These are phyloP conservation scores for Spheniscus humboldti DNA, from an alignment of 2,797 vertebrate species.

Conservation along the genomic window DNA sequence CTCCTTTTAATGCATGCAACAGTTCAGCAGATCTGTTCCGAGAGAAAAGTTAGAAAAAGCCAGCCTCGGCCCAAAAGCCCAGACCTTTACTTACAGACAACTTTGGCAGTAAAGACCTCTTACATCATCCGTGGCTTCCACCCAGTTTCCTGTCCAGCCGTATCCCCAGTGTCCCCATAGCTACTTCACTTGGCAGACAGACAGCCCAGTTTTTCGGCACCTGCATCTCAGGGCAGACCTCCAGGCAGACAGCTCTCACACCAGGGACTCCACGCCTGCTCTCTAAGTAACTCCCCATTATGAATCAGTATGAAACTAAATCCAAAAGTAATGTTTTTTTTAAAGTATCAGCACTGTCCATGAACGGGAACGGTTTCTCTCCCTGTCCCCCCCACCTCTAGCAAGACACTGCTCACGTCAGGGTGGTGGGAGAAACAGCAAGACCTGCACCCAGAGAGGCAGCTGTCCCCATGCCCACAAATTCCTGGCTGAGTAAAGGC, in stretches of 20 bases:
- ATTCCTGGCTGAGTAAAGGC: neutral
- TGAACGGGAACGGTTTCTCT: neutral
- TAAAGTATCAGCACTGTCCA: too few relatives aligned
- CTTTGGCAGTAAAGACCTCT: neutral
- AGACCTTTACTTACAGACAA: neutral
- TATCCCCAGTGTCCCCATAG: neutral
- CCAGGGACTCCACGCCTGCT: neutral
- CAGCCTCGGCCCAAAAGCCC: neutral
- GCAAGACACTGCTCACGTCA: neutral
- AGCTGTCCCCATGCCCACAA: neutral
- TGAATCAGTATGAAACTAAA: neutral
- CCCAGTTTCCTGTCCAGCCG: neutral
- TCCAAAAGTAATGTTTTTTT: neutral
- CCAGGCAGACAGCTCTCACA: neutral
- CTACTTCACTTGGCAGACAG: neutral
- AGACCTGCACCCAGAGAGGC: neutral
- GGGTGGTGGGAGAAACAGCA: too few relatives aligned
- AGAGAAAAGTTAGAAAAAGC: neutral
- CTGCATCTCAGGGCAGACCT: neutral
- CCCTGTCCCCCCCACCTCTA: rapidly evolving
- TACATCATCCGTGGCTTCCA: rapidly evolving
- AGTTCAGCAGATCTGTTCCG: neutral
- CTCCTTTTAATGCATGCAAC: neutral
- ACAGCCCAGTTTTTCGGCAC: neutral
- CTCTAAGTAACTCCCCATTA: neutral